Evolutionary conservation across 2,797 vertebrate genomes (phyloP).

Genomic region (Ctenopoma kingsleyae): DNA sequence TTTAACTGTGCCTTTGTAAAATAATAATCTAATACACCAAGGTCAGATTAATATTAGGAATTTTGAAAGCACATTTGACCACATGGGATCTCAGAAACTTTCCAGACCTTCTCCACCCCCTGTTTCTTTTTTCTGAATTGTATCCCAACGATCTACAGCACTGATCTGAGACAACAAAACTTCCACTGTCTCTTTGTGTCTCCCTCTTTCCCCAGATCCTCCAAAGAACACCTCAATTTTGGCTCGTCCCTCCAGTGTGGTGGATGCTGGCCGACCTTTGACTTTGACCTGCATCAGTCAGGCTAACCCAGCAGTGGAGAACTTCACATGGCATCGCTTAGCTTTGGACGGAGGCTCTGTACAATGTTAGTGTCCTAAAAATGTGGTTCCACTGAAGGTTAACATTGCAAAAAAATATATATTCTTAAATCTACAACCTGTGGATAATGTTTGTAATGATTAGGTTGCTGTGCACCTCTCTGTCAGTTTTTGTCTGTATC

Average conservation of each 20-base stretch:
- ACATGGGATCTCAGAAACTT: neutral
- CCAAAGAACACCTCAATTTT: slow-evolving; percentile 86
- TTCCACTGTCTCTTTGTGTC: neutral
- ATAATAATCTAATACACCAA: neutral
- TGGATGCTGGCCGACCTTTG: slow-evolving; percentile 84
- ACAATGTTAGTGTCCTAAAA: slow-evolving; percentile 73
- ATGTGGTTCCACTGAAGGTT: slow-evolving; percentile 54
- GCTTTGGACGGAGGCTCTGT: slow-evolving; percentile 68
- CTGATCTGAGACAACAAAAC: too few relatives aligned
- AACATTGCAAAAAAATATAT: slow-evolving; percentile 27
- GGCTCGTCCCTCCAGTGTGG: slow-evolving; percentile 84
- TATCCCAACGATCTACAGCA: neutral
- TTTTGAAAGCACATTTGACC: neutral
- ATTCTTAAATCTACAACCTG: neutral
- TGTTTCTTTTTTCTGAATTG: neutral
- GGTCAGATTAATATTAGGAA: too few relatives aligned
- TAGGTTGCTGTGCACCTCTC: neutral
- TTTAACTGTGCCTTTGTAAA: neutral
- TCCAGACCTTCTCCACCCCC: neutral
- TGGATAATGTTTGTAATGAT: slow-evolving; percentile 16
- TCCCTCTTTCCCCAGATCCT: slow-evolving; percentile 72
- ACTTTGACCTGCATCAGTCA: slow-evolving; percentile 87
- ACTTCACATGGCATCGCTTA: slow-evolving; percentile 86
- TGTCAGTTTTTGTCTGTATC: neutral
- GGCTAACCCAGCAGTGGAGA: slow-evolving; percentile 85